Evolutionary conservation across 2,113 vertebrate genomes (phyloP).

Genomic region (Serilophus lunatus): DNA sequence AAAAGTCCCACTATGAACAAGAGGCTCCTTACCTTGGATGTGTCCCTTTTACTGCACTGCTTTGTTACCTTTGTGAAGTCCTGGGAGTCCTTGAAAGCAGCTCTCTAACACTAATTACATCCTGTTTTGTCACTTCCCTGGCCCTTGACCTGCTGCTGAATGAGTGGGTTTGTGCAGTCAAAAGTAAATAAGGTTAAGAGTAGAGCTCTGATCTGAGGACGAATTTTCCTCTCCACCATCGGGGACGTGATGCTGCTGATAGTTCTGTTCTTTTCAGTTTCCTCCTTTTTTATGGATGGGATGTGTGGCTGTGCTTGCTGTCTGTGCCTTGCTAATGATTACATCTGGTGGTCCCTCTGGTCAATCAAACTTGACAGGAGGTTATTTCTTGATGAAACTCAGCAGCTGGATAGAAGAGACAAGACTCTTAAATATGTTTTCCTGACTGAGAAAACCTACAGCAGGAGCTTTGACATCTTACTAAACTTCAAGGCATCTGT

Average conservation of each 20-base stretch:
- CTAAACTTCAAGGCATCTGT: not conserved
- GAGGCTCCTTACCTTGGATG: not conserved
- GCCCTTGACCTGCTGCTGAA: not conserved
- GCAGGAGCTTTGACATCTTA: constrained; percentile 7
- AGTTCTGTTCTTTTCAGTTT: not conserved
- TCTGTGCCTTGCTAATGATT: not conserved
- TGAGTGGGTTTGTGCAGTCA: not conserved
- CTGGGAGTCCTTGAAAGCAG: not conserved
- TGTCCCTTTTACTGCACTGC: not conserved
- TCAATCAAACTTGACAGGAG: constrained; percentile 24
- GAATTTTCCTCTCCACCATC: not conserved
- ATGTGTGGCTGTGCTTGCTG: not conserved
- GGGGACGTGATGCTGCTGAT: not conserved
- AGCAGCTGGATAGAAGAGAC: not conserved
- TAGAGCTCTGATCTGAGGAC: not conserved
- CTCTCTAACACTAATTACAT: not conserved
- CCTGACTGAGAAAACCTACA: not conserved
- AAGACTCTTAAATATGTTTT: not conserved
- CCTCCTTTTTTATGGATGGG: not conserved
- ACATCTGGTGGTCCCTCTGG: not conserved
- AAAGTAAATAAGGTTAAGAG: not conserved
- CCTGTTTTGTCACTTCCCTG: not conserved
- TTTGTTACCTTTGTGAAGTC: not conserved
- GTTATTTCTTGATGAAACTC: not conserved
- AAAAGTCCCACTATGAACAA: not conserved